Evolutionary conservation across 1,140 invertebrate species (phyloP), one percentile per base, ranked within the genome.

Genomic region (Hypsibius dujardini): DNA sequence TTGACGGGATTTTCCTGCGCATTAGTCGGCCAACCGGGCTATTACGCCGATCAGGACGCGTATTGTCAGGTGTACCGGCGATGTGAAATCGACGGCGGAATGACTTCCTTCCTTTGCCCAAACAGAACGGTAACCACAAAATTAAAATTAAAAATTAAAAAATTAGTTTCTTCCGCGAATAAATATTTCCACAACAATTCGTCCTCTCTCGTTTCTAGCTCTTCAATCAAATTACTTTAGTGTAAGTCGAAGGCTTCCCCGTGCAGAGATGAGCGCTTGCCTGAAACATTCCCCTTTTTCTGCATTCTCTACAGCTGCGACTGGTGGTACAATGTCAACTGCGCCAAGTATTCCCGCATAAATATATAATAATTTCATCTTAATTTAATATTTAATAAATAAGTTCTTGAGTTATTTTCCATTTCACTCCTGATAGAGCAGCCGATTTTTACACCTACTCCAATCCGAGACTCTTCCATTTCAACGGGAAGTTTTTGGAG

Each of bases 261-360:
- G 28, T 28, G 28, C 28, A 28, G 28, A 28, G 0, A 28, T 28
- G 28, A 28, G 28, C 28, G 28, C 28, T 28, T 28, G 28, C 28
- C 28, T 28, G 28, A 28, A 28, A 28, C 28, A 28, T 28, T 28
- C 28, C 28, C 28, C 28, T 28, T 28, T 28, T 28, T 28, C 28
- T 28, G 28, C 28, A 28, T 28, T 28, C 28, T 28, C 28, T 28
- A 28, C 28, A 28, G 28, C 45, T 67, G 62, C 42, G 62, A 67
- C 42, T 67, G 62, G 62, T 67, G 12, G 12, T 67, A 67, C 62
- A 67, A 67, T 67, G 62, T 67, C 12, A 42, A 67, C 62, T 67
- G 62, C 62, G 12, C 62, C 62, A 67, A 67, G 62, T 67, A 67
- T 15, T 3, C 7, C 12, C 50, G 50, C 50, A 56, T 56, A n/a